These are phyloP conservation scores for Liolophura sinensis DNA, from an alignment of 1,140 invertebrate genomes.

Conservation along the genomic window DNA sequence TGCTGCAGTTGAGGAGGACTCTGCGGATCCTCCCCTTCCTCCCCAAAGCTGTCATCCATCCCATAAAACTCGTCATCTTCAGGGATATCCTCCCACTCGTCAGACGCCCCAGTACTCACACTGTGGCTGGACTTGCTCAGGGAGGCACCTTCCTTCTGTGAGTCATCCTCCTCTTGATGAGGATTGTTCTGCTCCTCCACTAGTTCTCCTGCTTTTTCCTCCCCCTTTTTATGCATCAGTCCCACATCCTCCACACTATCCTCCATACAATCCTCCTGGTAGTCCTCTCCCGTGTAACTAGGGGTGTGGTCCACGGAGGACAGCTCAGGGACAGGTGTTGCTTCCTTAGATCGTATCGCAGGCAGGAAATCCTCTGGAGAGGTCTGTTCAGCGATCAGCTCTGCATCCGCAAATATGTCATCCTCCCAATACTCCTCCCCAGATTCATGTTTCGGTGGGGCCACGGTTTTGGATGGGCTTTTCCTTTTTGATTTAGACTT, in stretches of 20 bases:
- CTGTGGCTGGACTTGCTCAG: constrained; percentile 9
- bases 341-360: too few relatives aligned
- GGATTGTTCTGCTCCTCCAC: constrained; percentile 7
- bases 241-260: constrained; percentile 10
- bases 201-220: constrained; percentile 8
- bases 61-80: constrained; percentile 17
- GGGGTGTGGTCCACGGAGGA: too few relatives aligned
- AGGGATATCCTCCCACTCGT: constrained; percentile 38
- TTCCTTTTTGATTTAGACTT: too few relatives aligned
- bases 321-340: too few relatives aligned
- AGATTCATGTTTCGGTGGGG: constrained; percentile 3
- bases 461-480: too few relatives aligned
- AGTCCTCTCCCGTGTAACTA: too few relatives aligned
- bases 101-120: constrained; percentile 22
- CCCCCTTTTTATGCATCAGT: background rate
- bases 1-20: too few relatives aligned
- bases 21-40: too few relatives aligned
- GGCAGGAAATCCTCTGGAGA: too few relatives aligned
- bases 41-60: too few relatives aligned
- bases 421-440: constrained; percentile 23
- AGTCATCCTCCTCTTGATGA: background rate
- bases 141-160: too few relatives aligned
- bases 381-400: too few relatives aligned
- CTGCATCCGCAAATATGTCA: background rate
- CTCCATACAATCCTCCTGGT: constrained; percentile 13